Percentiles rank a stretch among this genome's conserved stretches.
These are phyloP conservation scores for Condylostylus longicornis DNA, from an alignment of 1,140 invertebrate genomes.

Conservation along the genomic window DNA sequence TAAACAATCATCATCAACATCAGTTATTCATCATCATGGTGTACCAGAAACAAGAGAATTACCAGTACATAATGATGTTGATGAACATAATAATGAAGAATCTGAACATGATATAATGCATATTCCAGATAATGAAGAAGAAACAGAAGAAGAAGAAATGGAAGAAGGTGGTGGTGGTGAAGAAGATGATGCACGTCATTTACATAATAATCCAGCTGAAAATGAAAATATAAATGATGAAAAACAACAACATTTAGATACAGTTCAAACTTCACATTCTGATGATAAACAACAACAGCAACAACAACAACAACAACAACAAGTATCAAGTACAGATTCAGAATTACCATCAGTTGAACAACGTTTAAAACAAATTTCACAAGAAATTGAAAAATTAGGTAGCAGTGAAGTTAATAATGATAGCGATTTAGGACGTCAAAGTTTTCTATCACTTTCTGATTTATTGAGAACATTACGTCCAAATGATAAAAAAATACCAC, in stretches of 20 bases:
- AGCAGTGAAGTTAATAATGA: constrained; percentile 7
- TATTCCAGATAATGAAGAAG: neutral
- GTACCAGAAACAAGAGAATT: neutral
- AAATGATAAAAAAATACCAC: constrained; percentile 29
- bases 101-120: neutral
- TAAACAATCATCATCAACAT: too few species aligned
- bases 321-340: constrained; percentile 4
- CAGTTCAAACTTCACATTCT: constrained; percentile 1
- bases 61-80: constrained; percentile 8
- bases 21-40: too few species aligned
- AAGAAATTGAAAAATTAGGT: constrained; percentile 28
- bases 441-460: constrained; percentile 28
- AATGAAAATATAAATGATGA: constrained; percentile 1
- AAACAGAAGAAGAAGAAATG: neutral
- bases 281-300: neutral
- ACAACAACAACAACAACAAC: neutral
- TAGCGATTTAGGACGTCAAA: constrained; percentile 24
- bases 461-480: constrained; percentile 29
- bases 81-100: constrained; percentile 15
- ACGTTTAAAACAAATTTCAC: constrained; percentile 28
- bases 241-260: constrained; percentile 15
- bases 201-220: too few species aligned
- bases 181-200: constrained; percentile 10
- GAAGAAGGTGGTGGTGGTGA: constrained; percentile 1
- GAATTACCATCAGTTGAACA: constrained; percentile 28